phyloP scores from a whole-genome alignment of 2,113 vertebrate species.

The Physeter macrocephalus region DNA sequence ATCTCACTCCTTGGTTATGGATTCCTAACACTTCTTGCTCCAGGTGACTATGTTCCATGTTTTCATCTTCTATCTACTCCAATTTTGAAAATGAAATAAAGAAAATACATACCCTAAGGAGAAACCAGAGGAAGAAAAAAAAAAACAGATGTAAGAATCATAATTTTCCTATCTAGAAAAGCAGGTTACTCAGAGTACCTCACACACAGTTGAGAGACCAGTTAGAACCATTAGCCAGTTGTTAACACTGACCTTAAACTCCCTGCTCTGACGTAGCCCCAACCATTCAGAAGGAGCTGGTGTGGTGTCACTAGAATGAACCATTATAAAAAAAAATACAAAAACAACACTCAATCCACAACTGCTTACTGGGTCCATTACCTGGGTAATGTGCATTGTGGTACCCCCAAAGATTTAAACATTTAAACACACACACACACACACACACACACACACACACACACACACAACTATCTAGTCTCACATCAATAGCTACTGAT shows the following conservation, averaged over 20 bases:
- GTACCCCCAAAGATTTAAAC: background rate
- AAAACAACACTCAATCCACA: background rate
- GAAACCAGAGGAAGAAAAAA: background rate
- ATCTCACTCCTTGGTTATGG: background rate
- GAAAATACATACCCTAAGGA: slow-evolving; percentile 7
- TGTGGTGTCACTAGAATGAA: background rate
- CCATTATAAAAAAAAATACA: background rate
- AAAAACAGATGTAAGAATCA: background rate
- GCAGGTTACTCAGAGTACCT: slow-evolving; percentile 34
- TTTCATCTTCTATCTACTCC: background rate
- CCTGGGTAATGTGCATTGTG: background rate
- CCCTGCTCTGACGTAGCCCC: background rate
- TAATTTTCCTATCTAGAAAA: slow-evolving; percentile 18
- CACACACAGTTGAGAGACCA: slow-evolving; percentile 23
- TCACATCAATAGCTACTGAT: background rate
- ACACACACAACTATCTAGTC: too few relatives aligned
- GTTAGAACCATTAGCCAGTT: slow-evolving; percentile 46
- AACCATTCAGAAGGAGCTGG: background rate
- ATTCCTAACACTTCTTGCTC: background rate
- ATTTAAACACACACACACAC: background rate
- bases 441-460: background rate
- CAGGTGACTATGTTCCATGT: background rate
- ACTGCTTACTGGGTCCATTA: background rate
- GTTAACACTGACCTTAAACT: slow-evolving; percentile 27
- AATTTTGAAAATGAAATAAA: slow-evolving; percentile 36